phyloP scores from a whole-genome alignment of 2,888 invertebrate genomes.

The Neoascia interrupta region DNA sequence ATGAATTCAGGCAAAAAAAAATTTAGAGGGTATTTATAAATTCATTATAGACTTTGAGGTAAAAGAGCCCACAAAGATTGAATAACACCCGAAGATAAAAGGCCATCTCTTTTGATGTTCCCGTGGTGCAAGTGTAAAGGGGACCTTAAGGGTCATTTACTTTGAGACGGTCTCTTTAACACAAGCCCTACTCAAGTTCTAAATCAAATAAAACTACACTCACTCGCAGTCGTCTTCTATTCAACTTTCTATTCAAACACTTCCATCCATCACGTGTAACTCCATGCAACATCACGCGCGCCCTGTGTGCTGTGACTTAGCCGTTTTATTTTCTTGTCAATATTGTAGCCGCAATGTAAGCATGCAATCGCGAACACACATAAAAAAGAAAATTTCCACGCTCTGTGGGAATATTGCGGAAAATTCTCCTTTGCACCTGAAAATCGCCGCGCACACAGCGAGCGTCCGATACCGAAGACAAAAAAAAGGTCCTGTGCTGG shows the following conservation, averaged over 20 bases:
- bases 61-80: no score
- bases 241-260: slow-evolving; percentile 3
- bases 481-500: slow-evolving; percentile 40
- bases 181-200: no score
- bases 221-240: no score
- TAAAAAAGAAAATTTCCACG: slow-evolving; percentile 66
- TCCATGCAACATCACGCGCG: slow-evolving; percentile 17
- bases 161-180: no score
- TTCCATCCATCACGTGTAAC: slow-evolving; percentile 48
- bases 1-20: no score
- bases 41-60: no score
- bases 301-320: slow-evolving; percentile 35
- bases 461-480: slow-evolving; percentile 39
- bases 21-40: no score
- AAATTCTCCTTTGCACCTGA: slow-evolving; percentile 67
- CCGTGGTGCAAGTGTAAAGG: no score
- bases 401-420: slow-evolving; percentile 66
- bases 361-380: slow-evolving; percentile 64
- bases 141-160: no score
- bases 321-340: slow-evolving; percentile 69
- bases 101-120: no score
- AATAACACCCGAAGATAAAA: no score
- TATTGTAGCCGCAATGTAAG: slow-evolving; percentile 69
- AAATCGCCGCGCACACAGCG: slow-evolving; percentile 26
- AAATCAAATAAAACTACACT: no score